Evolutionary conservation across 2,888 invertebrate species (phyloP).

Genomic region (Chironomus tentans): DNA sequence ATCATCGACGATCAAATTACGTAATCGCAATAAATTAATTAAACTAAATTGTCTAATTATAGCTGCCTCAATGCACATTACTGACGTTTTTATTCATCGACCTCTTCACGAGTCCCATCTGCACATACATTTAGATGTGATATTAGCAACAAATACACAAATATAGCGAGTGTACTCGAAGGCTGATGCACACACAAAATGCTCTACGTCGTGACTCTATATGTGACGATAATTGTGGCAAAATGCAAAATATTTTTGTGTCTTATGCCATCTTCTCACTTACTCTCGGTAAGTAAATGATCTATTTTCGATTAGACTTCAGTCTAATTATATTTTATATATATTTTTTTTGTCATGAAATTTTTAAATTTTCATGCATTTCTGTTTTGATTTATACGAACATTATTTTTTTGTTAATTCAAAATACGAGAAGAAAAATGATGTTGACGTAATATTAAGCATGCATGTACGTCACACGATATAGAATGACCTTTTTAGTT

Average conservation of each 20-base stretch:
- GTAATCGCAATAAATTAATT: slow-evolving; percentile 6
- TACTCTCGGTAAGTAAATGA: background rate
- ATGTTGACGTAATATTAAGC: background rate
- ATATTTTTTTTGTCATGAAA: background rate
- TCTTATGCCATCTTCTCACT: too few species aligned
- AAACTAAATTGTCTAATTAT: slow-evolving; percentile 15
- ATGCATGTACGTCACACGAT: slow-evolving; percentile 2
- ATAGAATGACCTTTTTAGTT: background rate
- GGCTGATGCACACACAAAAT: too few species aligned
- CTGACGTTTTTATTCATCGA: slow-evolving; percentile 5
- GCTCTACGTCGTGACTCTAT: too few species aligned
- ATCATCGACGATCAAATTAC: background rate
- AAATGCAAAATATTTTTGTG: too few species aligned
- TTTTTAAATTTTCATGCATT: background rate
- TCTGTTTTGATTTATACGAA: too few species aligned
- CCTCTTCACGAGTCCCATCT: background rate
- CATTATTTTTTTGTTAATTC: background rate
- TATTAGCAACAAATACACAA: too few species aligned
- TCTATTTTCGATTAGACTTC: background rate
- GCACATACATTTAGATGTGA: background rate
- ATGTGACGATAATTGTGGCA: too few species aligned
- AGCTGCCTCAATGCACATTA: slow-evolving; percentile 8
- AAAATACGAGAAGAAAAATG: background rate
- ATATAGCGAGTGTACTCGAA: too few species aligned
- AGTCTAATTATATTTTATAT: too few species aligned